Base-by-base conservation (phyloP, 2,888 invertebrate genomes). In the Amblyjoppa proteus region DNA sequence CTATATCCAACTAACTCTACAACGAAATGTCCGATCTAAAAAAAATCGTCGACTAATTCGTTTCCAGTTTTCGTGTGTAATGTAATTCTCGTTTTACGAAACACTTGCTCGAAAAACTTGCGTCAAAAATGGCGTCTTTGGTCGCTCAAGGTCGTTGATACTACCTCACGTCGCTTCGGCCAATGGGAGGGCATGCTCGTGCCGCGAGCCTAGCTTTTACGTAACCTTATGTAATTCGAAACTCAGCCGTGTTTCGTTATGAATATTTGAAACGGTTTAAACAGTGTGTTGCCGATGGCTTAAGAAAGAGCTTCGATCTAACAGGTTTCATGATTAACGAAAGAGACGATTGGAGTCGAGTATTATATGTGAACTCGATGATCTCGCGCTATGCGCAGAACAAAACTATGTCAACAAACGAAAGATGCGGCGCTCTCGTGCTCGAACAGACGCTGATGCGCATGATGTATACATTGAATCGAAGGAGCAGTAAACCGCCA, bases 211-310 rank as follows among this genome's bases (percentile, higher is more conserved):
- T 56, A 41, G 11, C 34, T 64, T 64, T 74, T 81, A 85, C 69
- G 81, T 85, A 86, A 87, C 70, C 73, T 82, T 83, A 76, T 58
- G 87, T 81, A 87, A 82, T 82, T 69, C 69, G 79, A 77, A 82
- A 78, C 41, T 9, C 66, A n/a, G 66, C 64, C 9, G 53, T 1
- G 31, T 34, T 34, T 9, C 71, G 80, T 80, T 58, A 64, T 20
- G 20, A 77, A 76, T 70, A 34, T 66, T 34, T 41, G 25, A 38
- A 80, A 64, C n/a, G 53, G 25, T 34, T n/a, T 5, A 6, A 41
- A 41, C 25, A 16, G 56, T 9, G 13, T 64, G 64, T 13, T n/a
- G 34, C 16, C 64, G 34, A 16, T 25, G 41, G 34, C 13, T 51
- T 41, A 61, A 71, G 41, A 7, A 58, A 49, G 9, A 11, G 45